A percentile compares a stretch with the other conserved stretches of the same genome.
Evolutionary conservation across 1,140 invertebrate genomes (phyloP).

Genomic region (Globodera ellingtonae): DNA sequence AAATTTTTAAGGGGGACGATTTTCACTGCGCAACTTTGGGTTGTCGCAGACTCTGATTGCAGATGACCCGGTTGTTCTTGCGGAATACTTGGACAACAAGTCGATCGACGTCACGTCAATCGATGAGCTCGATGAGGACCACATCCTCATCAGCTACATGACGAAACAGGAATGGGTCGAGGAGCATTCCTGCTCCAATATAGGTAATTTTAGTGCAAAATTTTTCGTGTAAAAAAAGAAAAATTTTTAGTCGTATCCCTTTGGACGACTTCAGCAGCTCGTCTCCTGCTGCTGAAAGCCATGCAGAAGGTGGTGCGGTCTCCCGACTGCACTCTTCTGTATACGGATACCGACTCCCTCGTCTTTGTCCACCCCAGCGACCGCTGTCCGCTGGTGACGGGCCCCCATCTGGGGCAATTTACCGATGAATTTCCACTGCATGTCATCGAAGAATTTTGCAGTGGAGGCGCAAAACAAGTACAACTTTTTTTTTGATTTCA

Average conservation of each 20-base stretch:
- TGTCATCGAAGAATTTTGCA: neutral
- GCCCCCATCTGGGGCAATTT: constrained; percentile 12
- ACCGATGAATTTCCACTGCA: constrained; percentile 8
- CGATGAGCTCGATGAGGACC: neutral
- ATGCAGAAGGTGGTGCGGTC: constrained; percentile 19
- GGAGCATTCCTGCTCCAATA: neutral
- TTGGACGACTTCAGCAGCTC: constrained; percentile 6
- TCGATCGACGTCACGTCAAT: neutral
- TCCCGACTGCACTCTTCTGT: constrained; percentile 2
- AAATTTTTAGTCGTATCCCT: constrained; percentile 16
- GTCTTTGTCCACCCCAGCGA: too few relatives aligned
- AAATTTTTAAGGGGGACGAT: constrained; percentile 15
- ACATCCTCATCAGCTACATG: neutral
- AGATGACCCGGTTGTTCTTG: too few relatives aligned
- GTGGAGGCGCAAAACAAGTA: constrained; percentile 10
- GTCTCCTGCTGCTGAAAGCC: neutral
- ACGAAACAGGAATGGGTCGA: neutral
- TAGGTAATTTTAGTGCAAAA: too few relatives aligned
- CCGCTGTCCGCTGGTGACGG: neutral
- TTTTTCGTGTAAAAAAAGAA: too few relatives aligned
- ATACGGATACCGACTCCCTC: constrained; percentile 13
- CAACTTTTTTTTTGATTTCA: neutral
- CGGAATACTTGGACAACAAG: neutral
- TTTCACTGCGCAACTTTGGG: constrained; percentile 8
- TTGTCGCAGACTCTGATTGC: too few relatives aligned